phyloP scores from a whole-genome alignment of 2,888 invertebrate species.

The Oeneis ivallda region DNA sequence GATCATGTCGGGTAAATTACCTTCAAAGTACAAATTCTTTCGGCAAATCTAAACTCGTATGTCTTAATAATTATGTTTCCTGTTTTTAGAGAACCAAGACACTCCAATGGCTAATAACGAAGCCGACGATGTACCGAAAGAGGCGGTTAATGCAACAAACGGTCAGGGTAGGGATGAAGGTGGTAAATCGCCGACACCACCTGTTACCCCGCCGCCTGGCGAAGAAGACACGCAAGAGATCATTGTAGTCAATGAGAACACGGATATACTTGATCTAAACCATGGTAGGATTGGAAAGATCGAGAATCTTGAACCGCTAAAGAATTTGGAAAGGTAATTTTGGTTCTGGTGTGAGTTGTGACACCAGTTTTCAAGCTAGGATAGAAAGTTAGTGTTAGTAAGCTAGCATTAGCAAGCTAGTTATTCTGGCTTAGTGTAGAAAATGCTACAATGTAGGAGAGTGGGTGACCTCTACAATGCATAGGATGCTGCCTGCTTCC shows the following conservation, averaged over 20 bases:
- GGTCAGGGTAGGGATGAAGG: conserved; percentile 39
- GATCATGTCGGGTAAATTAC: conserved; percentile 13
- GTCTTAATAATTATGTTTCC: not conserved
- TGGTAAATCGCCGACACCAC: conserved; percentile 53
- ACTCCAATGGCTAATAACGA: conserved; percentile 48
- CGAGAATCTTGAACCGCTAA: conserved; percentile 90
- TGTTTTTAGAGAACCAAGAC: conserved; percentile 52
- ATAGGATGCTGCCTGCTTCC: too few species aligned
- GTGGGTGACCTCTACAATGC: too few species aligned
- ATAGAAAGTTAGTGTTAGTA: too few species aligned
- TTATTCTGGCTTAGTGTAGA: too few species aligned
- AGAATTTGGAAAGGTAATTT: conserved; percentile 84
- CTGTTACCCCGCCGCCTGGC: conserved; percentile 55
- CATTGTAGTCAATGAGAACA: conserved; percentile 84
- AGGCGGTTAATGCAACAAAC: conserved; percentile 39
- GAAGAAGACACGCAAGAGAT: conserved; percentile 81
- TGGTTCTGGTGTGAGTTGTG: not conserved
- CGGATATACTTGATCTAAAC: conserved; percentile 91
- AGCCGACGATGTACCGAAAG: conserved; percentile 42
- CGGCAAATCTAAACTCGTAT: not conserved
- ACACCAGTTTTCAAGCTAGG: too few species aligned
- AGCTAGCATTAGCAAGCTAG: too few species aligned
- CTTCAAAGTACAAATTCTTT: not conserved
- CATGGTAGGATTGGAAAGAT: conserved; percentile 93
- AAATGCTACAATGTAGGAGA: too few species aligned